These are phyloP conservation scores for Pseudobourletiella spinata DNA, from an alignment of 1,140 invertebrate genomes.

Conservation along the genomic window DNA sequence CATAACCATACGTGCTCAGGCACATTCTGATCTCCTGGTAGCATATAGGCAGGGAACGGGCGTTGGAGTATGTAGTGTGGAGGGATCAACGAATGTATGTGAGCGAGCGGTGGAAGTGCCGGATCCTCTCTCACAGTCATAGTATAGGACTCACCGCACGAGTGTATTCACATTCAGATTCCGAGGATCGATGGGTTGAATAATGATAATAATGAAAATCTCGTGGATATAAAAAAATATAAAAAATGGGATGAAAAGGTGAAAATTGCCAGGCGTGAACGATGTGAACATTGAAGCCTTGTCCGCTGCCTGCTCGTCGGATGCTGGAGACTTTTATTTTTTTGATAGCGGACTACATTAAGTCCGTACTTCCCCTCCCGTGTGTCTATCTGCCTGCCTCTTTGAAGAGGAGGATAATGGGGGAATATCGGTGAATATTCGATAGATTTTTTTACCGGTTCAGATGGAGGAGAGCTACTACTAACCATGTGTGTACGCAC, in stretches of 20 bases:
- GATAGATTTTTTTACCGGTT: background rate
- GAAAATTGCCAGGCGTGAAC: conserved; percentile 37
- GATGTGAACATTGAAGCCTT: conserved; percentile 31
- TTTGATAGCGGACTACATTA: conserved; percentile 9
- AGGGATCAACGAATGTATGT: too few relatives aligned
- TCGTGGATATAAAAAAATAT: background rate
- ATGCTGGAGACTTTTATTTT: conserved; percentile 12
- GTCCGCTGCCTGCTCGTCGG: too few relatives aligned
- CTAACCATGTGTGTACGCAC: too few relatives aligned
- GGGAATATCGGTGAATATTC: conserved; percentile 1
- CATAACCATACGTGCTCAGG: too few relatives aligned
- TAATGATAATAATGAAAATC: background rate
- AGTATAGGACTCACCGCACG: too few relatives aligned
- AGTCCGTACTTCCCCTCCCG: background rate
- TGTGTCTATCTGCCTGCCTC: background rate
- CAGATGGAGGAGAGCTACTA: background rate
- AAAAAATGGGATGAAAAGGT: conserved; percentile 16
- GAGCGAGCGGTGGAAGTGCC: too few relatives aligned
- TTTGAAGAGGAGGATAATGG: background rate
- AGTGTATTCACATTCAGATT: background rate
- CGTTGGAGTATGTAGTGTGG: too few relatives aligned
- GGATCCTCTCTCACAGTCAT: too few relatives aligned
- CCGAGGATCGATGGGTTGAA: conserved; percentile 2
- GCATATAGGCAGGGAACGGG: too few relatives aligned
- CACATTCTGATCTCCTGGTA: too few relatives aligned